phyloP scores from a whole-genome alignment of 64 coral and sea anemone species.

The Stichodactyla helianthus region DNA sequence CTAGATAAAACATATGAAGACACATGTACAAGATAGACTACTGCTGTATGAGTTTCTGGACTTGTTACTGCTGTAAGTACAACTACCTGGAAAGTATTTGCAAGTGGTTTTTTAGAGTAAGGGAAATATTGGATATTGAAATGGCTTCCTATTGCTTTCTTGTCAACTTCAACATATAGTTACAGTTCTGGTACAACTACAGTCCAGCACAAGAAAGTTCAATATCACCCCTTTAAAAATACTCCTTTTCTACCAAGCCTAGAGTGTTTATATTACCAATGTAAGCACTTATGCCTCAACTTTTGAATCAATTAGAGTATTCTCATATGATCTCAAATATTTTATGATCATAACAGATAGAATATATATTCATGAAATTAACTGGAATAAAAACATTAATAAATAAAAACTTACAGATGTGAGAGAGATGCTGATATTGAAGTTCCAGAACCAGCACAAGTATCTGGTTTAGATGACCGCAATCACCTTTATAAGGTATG shows the following conservation, averaged over 20 bases:
- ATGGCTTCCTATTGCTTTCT: not conserved
- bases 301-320: no score
- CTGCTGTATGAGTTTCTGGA: conserved; percentile 63
- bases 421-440: conserved; percentile 44
- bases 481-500: conserved; percentile 52
- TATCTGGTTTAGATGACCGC: conserved; percentile 33
- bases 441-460: conserved; percentile 4
- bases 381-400: not conserved
- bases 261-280: no score
- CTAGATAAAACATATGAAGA: conserved; percentile 51
- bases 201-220: no score
- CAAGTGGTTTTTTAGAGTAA: no score
- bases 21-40: conserved; percentile 45
- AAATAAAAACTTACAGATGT: conserved; percentile 37
- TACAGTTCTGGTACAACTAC: no score
- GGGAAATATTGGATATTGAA: no score
- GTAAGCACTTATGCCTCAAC: no score
- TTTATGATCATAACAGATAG: not conserved
- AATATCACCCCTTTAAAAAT: no score
- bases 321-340: not conserved
- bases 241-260: no score
- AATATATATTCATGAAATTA: no score
- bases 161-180: not conserved
- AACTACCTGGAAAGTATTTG: not conserved
- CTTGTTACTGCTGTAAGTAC: conserved; percentile 50